Evolutionary conservation across 2,888 invertebrate species (phyloP).

Genomic region (Desoria tigrina): DNA sequence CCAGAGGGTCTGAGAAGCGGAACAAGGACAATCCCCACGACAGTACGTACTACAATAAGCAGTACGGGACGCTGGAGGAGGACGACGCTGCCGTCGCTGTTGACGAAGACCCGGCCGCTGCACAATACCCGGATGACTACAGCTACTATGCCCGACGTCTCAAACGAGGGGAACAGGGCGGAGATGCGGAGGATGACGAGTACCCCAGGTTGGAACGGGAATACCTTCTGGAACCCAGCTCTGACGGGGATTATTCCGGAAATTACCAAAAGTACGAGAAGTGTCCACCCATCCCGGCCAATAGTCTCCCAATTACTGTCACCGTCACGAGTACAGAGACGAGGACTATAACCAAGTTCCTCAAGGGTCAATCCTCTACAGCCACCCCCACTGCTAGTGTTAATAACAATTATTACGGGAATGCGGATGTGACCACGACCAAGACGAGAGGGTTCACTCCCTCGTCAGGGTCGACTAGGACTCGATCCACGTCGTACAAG

Average conservation of each 20-base stretch:
- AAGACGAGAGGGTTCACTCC: slow-evolving; percentile 3
- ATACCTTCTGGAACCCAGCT: slow-evolving; percentile 40
- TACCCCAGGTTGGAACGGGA: slow-evolving; percentile 17
- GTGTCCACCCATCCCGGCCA: slow-evolving; percentile 44
- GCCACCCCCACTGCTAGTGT: slow-evolving; percentile 11
- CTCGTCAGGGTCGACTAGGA: background rate
- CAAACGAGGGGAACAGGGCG: slow-evolving; percentile 43
- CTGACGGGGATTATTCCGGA: slow-evolving; percentile 44
- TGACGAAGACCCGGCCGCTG: slow-evolving; percentile 39
- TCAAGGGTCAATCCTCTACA: slow-evolving; percentile 33
- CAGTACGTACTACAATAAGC: slow-evolving; percentile 5
- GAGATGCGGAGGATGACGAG: slow-evolving; percentile 19
- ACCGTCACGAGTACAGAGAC: slow-evolving; percentile 32
- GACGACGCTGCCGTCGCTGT: slow-evolving; percentile 28
- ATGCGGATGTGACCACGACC: background rate
- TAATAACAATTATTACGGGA: background rate
- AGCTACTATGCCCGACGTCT: slow-evolving; percentile 41
- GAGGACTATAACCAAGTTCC: slow-evolving; percentile 42
- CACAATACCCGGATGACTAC: slow-evolving; percentile 45
- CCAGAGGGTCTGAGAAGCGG: no score
- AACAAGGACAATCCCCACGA: slow-evolving; percentile 17
- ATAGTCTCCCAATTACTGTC: slow-evolving; percentile 26
- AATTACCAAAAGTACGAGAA: slow-evolving; percentile 37
- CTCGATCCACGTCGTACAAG: background rate
- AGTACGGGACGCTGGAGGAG: slow-evolving; percentile 26